These are phyloP conservation scores for Thera britannica DNA, from an alignment of 2,888 invertebrate species.

Conservation along the genomic window DNA sequence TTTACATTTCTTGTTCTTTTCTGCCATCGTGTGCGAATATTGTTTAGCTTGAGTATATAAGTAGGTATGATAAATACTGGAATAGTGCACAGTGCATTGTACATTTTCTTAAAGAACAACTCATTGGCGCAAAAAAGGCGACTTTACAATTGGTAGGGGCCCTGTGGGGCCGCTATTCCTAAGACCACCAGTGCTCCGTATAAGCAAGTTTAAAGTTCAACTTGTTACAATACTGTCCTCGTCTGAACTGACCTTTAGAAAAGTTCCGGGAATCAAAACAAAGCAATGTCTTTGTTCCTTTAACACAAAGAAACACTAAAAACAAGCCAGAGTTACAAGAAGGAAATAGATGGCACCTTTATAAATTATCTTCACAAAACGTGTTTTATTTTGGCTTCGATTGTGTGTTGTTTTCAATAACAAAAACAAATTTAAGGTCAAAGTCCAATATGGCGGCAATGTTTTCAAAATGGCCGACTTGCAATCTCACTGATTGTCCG, in stretches of 20 bases:
- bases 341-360: neutral
- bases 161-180: too few species aligned
- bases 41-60: too few species aligned
- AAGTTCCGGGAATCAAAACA: neutral
- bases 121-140: too few species aligned
- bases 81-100: too few species aligned
- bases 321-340: neutral
- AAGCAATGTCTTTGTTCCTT: neutral
- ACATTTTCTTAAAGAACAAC: too few species aligned
- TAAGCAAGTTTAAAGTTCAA: too few species aligned
- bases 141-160: too few species aligned
- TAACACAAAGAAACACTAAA: neutral
- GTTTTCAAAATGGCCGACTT: slow-evolving; percentile 42
- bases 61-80: too few species aligned
- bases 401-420: slow-evolving; percentile 39
- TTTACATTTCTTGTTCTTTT: too few species aligned
- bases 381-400: slow-evolving; percentile 35
- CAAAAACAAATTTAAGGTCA: slow-evolving; percentile 33
- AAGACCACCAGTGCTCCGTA: too few species aligned
- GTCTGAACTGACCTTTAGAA: slow-evolving; percentile 22
- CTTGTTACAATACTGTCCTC: neutral
- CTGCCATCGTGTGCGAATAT: too few species aligned
- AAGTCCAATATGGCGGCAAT: slow-evolving; percentile 43
- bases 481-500: neutral
- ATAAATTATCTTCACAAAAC: slow-evolving; percentile 14